Base-by-base conservation (phyloP, 2,797 vertebrate genomes). In the Crocidura indochinensis region DNA sequence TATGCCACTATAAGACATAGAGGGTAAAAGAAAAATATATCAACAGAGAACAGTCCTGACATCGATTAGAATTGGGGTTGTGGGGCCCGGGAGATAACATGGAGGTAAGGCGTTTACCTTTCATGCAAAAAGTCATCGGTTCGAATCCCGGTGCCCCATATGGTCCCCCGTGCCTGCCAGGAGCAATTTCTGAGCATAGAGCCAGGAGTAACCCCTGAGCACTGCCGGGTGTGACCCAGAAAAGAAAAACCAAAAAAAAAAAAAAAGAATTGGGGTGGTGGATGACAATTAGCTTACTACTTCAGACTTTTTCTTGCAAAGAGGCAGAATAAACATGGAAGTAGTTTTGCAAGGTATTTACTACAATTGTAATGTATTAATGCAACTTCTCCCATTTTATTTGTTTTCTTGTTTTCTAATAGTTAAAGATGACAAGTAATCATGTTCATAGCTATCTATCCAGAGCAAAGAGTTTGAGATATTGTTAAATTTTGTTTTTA, bases 401-500 rank as follows among this genome's bases (percentile, higher is more conserved):
- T 60, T 56, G 17, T 60, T 49, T 84, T 10, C 12, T 92, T 73
- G 49, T 88, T 90, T 87, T 72, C 49, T 90, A 27, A 75, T 44
- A 12, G 15, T 93, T 75, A 19, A 8, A 65, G 19, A 76, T 44
- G 2, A 49, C 56, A 46, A 29, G 38, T 71, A 38, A 67, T 11
- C 22, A 14, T 47, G 46, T 47, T 10, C 20, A 44, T 3, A 38
- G 60, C 1, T 53, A 27, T 78, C 81, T 56, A 53, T 22, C 11
- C 27, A 6, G 19, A 20, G 19, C 56, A 60, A 1, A 64, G 10
- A 47, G 12, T 10, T 46, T 12, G 87, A 84, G 46, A 81, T 27
- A 10, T 84, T 62, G 81, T 47, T 46, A 90, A 19, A 8, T 29
- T 82, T 38, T 86, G 53, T 77, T 91, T 94, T 89, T 26, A 24